A percentile compares a stretch with the other conserved stretches of the same genome.
Conservation (phyloP, 2,113 vertebrate genomes). For the Oryzias javanicus region DNA sequence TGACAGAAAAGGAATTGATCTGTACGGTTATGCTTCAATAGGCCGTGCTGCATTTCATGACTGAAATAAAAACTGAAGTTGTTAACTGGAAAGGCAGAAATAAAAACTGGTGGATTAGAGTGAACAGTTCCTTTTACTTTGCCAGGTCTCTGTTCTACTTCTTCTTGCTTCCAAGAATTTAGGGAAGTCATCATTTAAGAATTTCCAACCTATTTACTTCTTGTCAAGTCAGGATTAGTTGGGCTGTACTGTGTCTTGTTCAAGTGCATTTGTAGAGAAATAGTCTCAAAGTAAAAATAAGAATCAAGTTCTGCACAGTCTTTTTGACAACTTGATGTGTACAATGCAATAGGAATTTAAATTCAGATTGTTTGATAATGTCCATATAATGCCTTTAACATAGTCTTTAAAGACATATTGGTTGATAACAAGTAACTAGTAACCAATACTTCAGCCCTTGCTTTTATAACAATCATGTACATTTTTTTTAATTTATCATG, state of each 20-base stretch:
- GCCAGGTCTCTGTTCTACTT: slow-evolving; percentile 12
- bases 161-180: slow-evolving; percentile 16
- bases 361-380: too few species aligned
- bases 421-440: too few species aligned
- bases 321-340: neutral
- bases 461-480: too few species aligned
- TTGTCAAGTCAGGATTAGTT: slow-evolving; percentile 1
- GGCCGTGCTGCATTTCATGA: neutral
- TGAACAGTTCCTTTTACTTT: slow-evolving; percentile 6
- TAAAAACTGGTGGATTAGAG: slow-evolving; percentile 14
- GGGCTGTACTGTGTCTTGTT: slow-evolving; percentile 1
- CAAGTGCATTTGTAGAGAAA: slow-evolving; percentile 1
- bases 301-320: neutral
- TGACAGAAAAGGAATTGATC: neutral
- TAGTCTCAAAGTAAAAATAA: too few species aligned
- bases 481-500: too few species aligned
- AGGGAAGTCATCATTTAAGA: slow-evolving; percentile 3
- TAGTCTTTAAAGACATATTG: too few species aligned
- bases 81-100: neutral
- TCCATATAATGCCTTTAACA: too few species aligned
- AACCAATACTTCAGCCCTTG: too few species aligned
- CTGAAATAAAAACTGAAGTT: neutral
- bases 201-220: slow-evolving; percentile 5
- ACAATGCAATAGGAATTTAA: too few species aligned
- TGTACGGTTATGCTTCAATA: neutral